A percentile compares a stretch with the other conserved stretches of the same genome.
These are phyloP conservation scores for Ophioninae sp. DNA, from an alignment of 2,888 invertebrate genomes.

Conservation along the genomic window DNA sequence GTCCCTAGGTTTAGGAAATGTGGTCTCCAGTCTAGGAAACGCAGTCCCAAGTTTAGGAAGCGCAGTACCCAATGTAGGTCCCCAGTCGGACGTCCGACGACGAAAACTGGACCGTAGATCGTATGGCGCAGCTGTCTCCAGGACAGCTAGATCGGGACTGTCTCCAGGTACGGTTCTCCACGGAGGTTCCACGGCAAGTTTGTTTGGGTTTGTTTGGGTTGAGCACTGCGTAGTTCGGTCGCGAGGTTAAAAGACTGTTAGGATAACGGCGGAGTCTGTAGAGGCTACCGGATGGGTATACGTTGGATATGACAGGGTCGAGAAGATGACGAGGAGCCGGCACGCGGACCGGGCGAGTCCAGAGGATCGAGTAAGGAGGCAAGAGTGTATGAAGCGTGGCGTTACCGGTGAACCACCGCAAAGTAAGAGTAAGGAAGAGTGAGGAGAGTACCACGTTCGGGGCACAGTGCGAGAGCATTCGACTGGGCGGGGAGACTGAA, in stretches of 20 bases:
- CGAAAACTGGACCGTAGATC: too few species aligned
- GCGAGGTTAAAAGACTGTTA: too few species aligned
- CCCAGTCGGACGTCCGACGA: too few species aligned
- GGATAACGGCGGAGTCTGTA: too few species aligned
- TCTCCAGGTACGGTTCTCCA: conserved; percentile 18
- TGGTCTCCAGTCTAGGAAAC: too few species aligned
- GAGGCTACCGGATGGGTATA: too few species aligned
- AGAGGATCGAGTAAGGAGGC: conserved; percentile 60
- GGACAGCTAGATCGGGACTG: conserved; percentile 76
- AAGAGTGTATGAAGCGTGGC: conserved; percentile 58
- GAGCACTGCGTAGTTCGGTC: too few species aligned
- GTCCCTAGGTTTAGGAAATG: too few species aligned
- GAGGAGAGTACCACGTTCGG: conserved; percentile 70
- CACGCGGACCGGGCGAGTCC: conserved; percentile 62
- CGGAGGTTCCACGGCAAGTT: too few species aligned
- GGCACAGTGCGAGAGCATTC: conserved; percentile 67
- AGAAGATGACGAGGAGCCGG: conserved; percentile 67
- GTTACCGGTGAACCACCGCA: conserved; percentile 56
- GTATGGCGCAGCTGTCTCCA: conserved; percentile 61
- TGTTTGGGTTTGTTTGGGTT: too few species aligned
- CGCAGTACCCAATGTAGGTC: too few species aligned
- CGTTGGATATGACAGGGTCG: conserved; percentile 30
- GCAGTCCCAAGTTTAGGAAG: too few species aligned
- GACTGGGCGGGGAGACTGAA: conserved; percentile 66
- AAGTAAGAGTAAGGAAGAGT: conserved; percentile 70